Evolutionary conservation across 2,888 invertebrate species (phyloP).

Genomic region (Xanthia togata): DNA sequence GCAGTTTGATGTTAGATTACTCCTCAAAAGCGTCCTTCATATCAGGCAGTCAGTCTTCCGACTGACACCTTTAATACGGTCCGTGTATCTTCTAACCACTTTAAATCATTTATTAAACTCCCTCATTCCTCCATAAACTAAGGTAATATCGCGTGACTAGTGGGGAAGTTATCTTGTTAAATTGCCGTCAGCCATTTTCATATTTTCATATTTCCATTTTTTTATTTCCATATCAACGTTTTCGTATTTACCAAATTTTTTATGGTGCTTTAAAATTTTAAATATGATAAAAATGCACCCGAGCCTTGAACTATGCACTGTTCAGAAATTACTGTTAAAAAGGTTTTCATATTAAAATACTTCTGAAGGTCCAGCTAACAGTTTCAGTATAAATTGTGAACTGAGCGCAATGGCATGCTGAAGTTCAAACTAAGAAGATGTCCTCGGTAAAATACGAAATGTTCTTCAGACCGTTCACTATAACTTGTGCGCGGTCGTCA

Average conservation of each 20-base stretch:
- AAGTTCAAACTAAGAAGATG: conserved; percentile 6
- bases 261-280: conserved; percentile 7
- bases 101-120: not conserved
- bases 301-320: conserved; percentile 3
- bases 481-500: too few species aligned
- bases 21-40: not conserved
- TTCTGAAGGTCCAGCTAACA: conserved; percentile 19
- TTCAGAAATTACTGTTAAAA: not conserved
- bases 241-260: conserved; percentile 9
- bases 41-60: not conserved
- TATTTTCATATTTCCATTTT: conserved; percentile 32
- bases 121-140: conserved; percentile 24
- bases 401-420: not conserved
- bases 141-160: conserved; percentile 40
- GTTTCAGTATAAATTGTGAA: not conserved
- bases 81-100: not conserved
- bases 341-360: conserved; percentile 4
- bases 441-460: not conserved
- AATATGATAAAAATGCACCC: conserved; percentile 6
- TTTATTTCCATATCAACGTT: not conserved
- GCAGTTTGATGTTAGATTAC: not conserved
- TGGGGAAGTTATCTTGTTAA: conserved; percentile 18
- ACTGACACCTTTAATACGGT: conserved; percentile 4
- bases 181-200: conserved; percentile 27
- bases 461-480: not conserved